A percentile compares a stretch with the other conserved stretches of the same genome.
phyloP scores from a whole-genome alignment of 2,888 invertebrate genomes.

The Rhynchonema sp. region DNA sequence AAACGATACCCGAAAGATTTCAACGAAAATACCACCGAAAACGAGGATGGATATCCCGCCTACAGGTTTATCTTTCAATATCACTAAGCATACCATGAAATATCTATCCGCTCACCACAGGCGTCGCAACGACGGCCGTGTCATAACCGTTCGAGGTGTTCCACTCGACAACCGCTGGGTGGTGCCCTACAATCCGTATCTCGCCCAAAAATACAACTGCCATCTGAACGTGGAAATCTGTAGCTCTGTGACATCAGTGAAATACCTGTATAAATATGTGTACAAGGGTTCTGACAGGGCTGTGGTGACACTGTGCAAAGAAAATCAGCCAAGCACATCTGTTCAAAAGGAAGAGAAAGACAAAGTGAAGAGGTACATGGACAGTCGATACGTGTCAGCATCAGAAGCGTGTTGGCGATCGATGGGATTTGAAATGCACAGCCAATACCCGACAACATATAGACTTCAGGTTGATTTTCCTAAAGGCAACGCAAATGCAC shows the following conservation, averaged over 20 bases:
- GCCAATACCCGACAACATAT: not conserved
- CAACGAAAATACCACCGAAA: not conserved
- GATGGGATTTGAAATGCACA: not conserved
- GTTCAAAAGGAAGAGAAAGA: not conserved
- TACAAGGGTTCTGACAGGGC: conserved; percentile 18
- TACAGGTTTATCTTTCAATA: not conserved
- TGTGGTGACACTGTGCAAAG: not conserved
- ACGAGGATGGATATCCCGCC: not conserved
- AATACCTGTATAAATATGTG: conserved; percentile 24
- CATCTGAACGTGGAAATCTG: conserved; percentile 30
- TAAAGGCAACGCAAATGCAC: not conserved
- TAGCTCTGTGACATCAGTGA: conserved; percentile 13
- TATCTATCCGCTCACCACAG: not conserved
- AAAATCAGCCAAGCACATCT: not conserved
- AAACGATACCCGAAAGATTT: conserved; percentile 17
- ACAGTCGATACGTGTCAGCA: not conserved
- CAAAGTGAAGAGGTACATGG: not conserved
- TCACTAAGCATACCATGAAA: not conserved
- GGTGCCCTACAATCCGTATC: not conserved
- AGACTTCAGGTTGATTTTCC: not conserved
- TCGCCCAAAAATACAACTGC: conserved; percentile 11
- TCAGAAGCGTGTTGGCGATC: not conserved
- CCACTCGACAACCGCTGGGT: not conserved
- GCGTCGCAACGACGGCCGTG: not conserved
- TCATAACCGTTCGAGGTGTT: not conserved